Base-by-base conservation (phyloP, 2,797 vertebrate species). In the Acipenser ruthenus region DNA sequence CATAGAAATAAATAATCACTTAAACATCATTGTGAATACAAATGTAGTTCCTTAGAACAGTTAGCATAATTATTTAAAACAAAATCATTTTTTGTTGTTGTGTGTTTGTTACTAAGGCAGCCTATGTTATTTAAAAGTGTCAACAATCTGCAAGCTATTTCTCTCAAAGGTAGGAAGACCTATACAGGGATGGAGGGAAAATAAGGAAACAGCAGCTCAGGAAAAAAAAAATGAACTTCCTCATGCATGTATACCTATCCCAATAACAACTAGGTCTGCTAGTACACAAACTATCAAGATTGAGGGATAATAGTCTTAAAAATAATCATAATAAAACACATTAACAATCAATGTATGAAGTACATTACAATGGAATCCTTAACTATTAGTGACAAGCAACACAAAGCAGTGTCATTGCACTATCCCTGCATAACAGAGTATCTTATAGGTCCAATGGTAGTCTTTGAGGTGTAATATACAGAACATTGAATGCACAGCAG, bases 1-100 rank as follows among this genome's bases (percentile, higher is more conserved):
- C 78, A 83, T 82, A 84, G 84, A 90, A 93, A 92, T 86, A 87
- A 91, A 89, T 88, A 89, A 71, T 85, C 76, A 84, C 77, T 83
- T 86, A 83, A 80, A 87, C 78, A 80, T 82, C 80, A 85, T 82
- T 76, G 80, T 73, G 79, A 83, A 83, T 79, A 80, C 75, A 77
- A 73, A 71, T 18, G 67, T 59, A 67, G 65, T 77, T 83, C 79
- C 80, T 82, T 62, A 84, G 84, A 83, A 83, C 78, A 83, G 82
- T 85, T 84, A 84, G 80, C 71, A 78, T 71, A 75, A 73, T 79
- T 81, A 80, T 69, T 78, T 59, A 65, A 79, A 80, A 80, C 82
- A 79, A 77, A 82, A 74, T 79, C 73, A 75, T 69, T n/a, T 55
- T 37, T 37, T 37, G 37, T 37, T 37, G 37, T 37, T 53, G 61